A percentile compares a stretch with the other conserved stretches of the same genome.
phyloP scores from a whole-genome alignment of 2,113 vertebrate species.

The Microcebus griseorufus region DNA sequence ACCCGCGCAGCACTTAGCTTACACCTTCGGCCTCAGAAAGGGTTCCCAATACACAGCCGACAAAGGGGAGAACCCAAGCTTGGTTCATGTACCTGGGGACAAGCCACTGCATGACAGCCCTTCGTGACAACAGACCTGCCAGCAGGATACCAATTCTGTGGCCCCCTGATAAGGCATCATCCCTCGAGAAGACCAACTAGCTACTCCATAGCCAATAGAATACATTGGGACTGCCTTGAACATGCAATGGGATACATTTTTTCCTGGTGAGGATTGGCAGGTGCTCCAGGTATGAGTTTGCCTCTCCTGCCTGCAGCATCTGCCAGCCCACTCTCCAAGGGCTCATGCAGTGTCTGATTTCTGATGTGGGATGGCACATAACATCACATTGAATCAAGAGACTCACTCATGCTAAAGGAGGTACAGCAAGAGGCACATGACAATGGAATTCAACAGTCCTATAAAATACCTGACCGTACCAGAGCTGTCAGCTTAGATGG shows the following conservation, averaged over 20 bases:
- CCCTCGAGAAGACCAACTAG: not conserved
- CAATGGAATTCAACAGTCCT: not conserved
- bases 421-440: not conserved
- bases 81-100: not conserved
- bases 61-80: not conserved
- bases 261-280: not conserved
- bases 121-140: not conserved
- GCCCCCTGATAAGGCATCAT: accelerated
- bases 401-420: not conserved
- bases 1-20: not conserved
- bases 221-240: not conserved
- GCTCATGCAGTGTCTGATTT: not conserved
- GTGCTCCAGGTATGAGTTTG: not conserved
- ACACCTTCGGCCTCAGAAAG: not conserved
- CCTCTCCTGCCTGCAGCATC: not conserved
- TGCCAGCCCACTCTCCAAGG: not conserved
- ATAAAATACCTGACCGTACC: not conserved
- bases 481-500: not conserved
- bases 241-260: no score
- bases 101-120: no score
- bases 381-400: not conserved
- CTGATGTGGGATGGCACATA: not conserved
- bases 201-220: not conserved
- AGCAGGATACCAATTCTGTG: not conserved
- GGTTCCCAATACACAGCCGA: not conserved